Conservation (phyloP, 2,113 vertebrate genomes). For the Pseudonaja textilis region DNA sequence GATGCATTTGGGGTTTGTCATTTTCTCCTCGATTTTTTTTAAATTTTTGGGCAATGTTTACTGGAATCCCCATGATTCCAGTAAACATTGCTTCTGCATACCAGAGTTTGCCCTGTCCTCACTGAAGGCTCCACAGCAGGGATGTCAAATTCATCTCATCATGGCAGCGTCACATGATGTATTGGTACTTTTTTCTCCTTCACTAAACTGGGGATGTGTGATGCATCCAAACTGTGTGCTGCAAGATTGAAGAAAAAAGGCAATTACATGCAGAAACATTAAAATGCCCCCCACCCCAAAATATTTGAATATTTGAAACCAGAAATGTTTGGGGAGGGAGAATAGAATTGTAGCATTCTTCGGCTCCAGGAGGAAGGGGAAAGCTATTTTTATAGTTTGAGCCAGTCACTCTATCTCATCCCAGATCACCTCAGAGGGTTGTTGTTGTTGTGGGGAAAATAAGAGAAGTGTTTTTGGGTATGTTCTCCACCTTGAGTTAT, state of each 20-base stretch:
- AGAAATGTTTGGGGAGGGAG: neutral
- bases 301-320: neutral
- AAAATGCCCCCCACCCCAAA: neutral
- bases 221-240: too few relatives aligned
- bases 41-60: too few relatives aligned
- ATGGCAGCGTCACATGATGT: too few relatives aligned
- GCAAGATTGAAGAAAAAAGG: neutral
- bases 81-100: neutral
- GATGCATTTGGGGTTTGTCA: too few relatives aligned
- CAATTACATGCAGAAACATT: neutral
- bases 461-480: too few relatives aligned
- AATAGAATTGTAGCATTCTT: neutral
- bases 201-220: too few relatives aligned
- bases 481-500: neutral
- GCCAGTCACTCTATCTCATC: too few relatives aligned
- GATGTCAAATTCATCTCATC: too few relatives aligned
- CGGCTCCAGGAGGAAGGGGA: neutral
- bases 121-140: neutral
- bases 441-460: too few relatives aligned
- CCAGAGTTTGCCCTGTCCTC: neutral
- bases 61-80: neutral
- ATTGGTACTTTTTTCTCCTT: too few relatives aligned
- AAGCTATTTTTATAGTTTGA: neutral
- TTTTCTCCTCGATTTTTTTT: too few relatives aligned
- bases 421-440: too few relatives aligned